Percentiles rank a stretch among this genome's conserved stretches.
phyloP scores from a whole-genome alignment of 2,113 vertebrate genomes.

The Chunga burmeisteri region DNA sequence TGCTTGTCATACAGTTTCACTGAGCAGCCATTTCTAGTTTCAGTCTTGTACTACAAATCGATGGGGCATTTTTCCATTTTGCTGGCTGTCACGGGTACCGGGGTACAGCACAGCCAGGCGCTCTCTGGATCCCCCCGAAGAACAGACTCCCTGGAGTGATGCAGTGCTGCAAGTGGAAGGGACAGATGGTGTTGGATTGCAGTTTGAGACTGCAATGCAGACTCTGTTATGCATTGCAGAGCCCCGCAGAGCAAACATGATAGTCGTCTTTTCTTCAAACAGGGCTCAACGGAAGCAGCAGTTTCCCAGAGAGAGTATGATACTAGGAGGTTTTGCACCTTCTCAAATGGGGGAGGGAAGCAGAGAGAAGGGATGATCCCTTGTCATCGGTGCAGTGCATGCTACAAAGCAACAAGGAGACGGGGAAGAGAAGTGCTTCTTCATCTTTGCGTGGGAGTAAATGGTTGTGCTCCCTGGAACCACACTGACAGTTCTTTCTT shows the following conservation, averaged over 20 bases:
- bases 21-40: neutral
- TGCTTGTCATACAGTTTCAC: neutral
- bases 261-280: neutral
- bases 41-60: fast-evolving
- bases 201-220: constrained; percentile 56
- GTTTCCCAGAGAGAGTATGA: neutral
- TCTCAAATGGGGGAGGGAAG: neutral
- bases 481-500: neutral
- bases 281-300: neutral
- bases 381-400: neutral
- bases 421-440: neutral
- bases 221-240: constrained; percentile 32
- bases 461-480: neutral
- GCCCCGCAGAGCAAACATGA: neutral
- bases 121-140: neutral
- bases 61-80: neutral
- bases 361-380: neutral
- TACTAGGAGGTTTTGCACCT: neutral
- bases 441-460: neutral
- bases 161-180: constrained; percentile 13
- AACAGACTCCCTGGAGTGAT: neutral
- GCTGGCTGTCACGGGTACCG: neutral
- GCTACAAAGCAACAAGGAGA: neutral
- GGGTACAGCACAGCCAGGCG: neutral
- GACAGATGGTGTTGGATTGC: constrained; percentile 32